Base-by-base conservation (phyloP, 2,113 vertebrate species). In the Hyaena hyaena region DNA sequence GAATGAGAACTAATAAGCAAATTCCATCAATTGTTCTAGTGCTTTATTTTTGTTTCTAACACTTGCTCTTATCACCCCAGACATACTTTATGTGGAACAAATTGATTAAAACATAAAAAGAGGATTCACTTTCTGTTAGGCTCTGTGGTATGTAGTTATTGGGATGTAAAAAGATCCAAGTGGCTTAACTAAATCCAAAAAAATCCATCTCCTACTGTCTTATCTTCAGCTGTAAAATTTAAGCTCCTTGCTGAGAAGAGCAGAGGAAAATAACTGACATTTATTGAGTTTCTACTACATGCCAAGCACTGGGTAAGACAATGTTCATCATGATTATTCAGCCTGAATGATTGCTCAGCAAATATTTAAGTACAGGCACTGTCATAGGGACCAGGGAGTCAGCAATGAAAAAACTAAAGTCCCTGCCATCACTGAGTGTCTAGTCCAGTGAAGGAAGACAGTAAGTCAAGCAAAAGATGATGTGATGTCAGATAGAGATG, bases 81-180 rank as follows among this genome's bases (percentile, higher is more conserved):
- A 95, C 96, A 97, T 93, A 93, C 81, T 97, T 94, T 93, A 90
- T 85, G 81, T 73, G 96, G 85, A 95, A 97, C 96, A 97, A 98
- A 97, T 97, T 94, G 96, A 97, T 97, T 96, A 93, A 96, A 97
- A 98, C 93, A 94, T 97, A 95, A 97, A 97, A 97, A 1, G 43
- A 81, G 48, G 77, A 92, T 92, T 97, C 91, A 73, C 84, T 96
- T 95, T 95, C 58, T 58, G 48, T 93, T 88, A 89, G 88, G 85
- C 76, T 97, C 69, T 93, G 69, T 14, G 1, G 43, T 65, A 31
- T 66, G 2, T 73, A 33, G 80, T 88, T 95, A 94, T 66, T 66
- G 43, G 96, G 91, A 94, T 95, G 66, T 84, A 93, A 94, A 97
- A 96, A 93, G 96, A 95, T 88, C 93, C 88, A 85, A 90, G 76